Evolutionary conservation across 2,888 invertebrate genomes (phyloP), one percentile per base, ranked within the genome.

Genomic region (Acronicta leporina): DNA sequence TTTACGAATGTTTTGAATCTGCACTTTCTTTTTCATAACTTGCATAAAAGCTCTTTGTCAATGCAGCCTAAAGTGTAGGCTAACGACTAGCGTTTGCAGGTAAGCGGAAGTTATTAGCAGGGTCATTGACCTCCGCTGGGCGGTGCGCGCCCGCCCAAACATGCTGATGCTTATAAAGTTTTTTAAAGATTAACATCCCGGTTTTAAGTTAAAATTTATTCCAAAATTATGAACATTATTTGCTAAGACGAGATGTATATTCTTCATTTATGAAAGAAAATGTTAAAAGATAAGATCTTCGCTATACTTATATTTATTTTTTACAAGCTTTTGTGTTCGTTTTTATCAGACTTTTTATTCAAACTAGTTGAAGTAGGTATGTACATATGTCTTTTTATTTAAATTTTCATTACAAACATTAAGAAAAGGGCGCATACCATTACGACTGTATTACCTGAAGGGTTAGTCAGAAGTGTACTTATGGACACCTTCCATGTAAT

Each of bases 81-180:
- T 69, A 62, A 64, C 66, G 88, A 87, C 86, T 83, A 83, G 80
- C 84, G 84, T 84, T 87, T 83, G 84, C 90, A 89, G 91, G 91
- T 90, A 90, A 83, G 84, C 91, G 93, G 92, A 93, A 92, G 91
- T 92, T 92, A 92, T 92, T 93, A 93, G 86, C 84, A 87, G 70
- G 92, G 88, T 87, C 89, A 73, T 79, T 86, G 85, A 89, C 84
- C 90, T 75, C 30, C 14, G n/a, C 50, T 54, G 59, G 63, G 69
- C 85, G 82, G 78, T 80, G 82, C 81, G 81, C 81, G 84, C 85
- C 87, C 91, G 88, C 91, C 90, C 87, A 88, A 88, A 88, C 88
- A 81, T 75, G 79, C 78, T 79, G 83, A 82, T 82, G 71, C 46
- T 20, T 70, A 68, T 70, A 76, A 75, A 69, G 65, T 73, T 77